Base-by-base conservation (phyloP, 1,140 invertebrate genomes). In the Nasonia longicornis region DNA sequence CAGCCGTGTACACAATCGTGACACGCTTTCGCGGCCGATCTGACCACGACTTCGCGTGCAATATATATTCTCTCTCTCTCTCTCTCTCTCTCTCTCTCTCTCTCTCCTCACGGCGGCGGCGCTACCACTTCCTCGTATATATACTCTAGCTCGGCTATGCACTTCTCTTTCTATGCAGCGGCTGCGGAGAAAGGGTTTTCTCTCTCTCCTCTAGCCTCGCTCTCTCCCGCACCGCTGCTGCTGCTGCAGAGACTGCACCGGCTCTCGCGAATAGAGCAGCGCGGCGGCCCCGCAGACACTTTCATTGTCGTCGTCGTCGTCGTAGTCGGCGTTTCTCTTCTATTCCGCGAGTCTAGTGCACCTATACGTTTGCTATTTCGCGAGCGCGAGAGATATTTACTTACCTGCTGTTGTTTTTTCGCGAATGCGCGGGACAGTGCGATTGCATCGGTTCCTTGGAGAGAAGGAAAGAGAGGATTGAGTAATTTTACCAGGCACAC, bases 121-220 rank as follows among this genome's bases (percentile, higher is more conserved):
- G 82, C 82, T 73, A 76, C 69, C 71, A 75, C 58, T 64, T 80
- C 63, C 66, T 20, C 76, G 63, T 26, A 58, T 79, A 81, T 77
- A 78, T 22, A 64, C 58, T 10, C n/a, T 3, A 69, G 26, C 52
- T 69, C 26, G 31, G 3, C 4, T 69, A 69, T 38, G 70, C 38
- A 71, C 70, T 38, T 35, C 70, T 58, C 26, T 26, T 26, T 26
- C 16, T 42, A 38, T 29, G 67, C 67, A 48, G 45, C 72, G 31
- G 52, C 48, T 45, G 48, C 71, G 73, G 67, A 77, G 66, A 72
- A 79, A 71, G 48, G 48, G 64, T 81, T 75, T 81, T 72, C 77
- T 79, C 20, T 69, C 64, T 69, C 63, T 79, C 22, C 29, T 26
- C 26, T 48, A 14, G 14, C 42, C 69, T 26, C 31, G n/a, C 67